These are phyloP conservation scores for Ceyx margarethae DNA, from an alignment of 2,113 vertebrate genomes.

Conservation along the genomic window DNA sequence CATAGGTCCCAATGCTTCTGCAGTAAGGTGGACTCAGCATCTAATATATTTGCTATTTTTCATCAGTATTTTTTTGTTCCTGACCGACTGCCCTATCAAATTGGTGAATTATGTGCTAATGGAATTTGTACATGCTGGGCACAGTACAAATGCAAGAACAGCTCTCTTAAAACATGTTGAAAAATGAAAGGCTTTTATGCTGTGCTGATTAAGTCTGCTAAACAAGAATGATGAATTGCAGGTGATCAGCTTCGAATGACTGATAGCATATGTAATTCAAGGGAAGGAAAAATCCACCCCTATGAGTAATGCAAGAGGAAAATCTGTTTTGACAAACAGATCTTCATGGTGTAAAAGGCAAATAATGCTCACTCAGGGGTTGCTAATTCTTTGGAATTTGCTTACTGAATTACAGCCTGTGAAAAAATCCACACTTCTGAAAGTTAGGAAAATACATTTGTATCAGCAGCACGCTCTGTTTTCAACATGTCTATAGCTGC, in stretches of 20 bases:
- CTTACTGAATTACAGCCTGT: neutral
- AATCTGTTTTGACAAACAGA: neutral
- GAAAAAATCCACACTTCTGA: neutral
- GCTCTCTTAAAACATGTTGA: neutral
- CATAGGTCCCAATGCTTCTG: neutral
- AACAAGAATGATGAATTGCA: neutral
- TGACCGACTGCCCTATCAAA: neutral
- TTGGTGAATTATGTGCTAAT: neutral
- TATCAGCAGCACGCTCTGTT: neutral
- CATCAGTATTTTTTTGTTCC: neutral
- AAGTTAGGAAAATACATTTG: neutral
- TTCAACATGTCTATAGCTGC: neutral
- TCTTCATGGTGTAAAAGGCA: neutral
- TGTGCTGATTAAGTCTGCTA: neutral
- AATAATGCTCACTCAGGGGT: accelerated
- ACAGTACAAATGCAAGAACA: neutral
- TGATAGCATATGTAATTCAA: neutral
- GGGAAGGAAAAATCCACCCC: neutral
- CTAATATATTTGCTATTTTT: neutral
- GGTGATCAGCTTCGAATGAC: neutral
- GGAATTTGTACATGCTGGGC: neutral
- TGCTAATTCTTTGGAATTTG: neutral
- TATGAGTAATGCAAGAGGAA: neutral
- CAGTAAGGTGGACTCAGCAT: neutral
- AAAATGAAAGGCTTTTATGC: neutral